Evolutionary conservation across 2,888 invertebrate genomes (phyloP).

Genomic region (Sinelater perroti): DNA sequence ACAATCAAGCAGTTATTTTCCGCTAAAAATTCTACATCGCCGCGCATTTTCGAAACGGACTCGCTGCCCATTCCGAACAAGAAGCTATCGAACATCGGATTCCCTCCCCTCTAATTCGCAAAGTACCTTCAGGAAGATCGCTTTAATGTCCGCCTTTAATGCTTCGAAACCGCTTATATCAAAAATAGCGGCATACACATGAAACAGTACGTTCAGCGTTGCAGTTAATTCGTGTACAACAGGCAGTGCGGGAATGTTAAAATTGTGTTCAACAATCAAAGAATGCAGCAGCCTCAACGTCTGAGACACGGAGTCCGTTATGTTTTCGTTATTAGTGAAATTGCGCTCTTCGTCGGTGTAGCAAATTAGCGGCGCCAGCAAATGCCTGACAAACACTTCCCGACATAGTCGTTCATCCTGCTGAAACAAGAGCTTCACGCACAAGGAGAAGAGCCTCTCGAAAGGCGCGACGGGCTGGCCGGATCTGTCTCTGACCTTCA

Average conservation of each 20-base stretch:
- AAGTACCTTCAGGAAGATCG: conserved; percentile 48
- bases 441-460: conserved; percentile 63
- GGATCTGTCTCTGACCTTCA: conserved; percentile 58
- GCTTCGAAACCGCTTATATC: conserved; percentile 46
- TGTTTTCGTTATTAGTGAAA: conserved; percentile 51
- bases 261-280: conserved; percentile 48
- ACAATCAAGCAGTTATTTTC: conserved; percentile 42
- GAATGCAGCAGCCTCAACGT: conserved; percentile 48
- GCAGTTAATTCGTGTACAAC: conserved; percentile 54
- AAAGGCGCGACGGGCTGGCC: conserved; percentile 58
- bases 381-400: conserved; percentile 56
- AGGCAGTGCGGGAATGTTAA: conserved; percentile 52
- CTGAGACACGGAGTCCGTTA: conserved; percentile 48
- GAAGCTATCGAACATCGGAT: conserved; percentile 52
- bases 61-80: conserved; percentile 51
- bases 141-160: conserved; percentile 54
- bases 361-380: conserved; percentile 46
- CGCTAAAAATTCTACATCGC: conserved; percentile 49
- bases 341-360: conserved; percentile 46
- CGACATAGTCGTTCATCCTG: conserved; percentile 61
- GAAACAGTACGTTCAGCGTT: conserved; percentile 61
- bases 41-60: conserved; percentile 46
- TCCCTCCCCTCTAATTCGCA: conserved; percentile 39
- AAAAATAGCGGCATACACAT: conserved; percentile 58
- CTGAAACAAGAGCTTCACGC: conserved; percentile 65